Base-by-base conservation (phyloP, 2,797 vertebrate species). In the Eupleurogrammus muticus region DNA sequence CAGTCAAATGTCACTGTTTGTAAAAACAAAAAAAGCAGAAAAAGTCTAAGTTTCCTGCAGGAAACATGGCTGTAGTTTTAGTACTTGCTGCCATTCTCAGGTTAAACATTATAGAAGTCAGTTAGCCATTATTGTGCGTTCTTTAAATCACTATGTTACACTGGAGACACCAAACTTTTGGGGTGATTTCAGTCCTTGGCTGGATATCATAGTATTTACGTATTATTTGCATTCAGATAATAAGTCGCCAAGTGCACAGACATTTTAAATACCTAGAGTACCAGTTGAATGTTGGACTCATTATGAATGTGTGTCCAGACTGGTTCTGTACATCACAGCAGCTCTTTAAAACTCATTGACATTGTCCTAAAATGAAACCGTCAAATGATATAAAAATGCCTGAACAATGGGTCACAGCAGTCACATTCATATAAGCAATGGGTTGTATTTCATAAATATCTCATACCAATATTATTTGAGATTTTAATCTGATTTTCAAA, bases 401-500 rank as follows among this genome's bases (percentile, higher is more conserved):
- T 47, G 5, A 75, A 66, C 24, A 73, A 48, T 28, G 23, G n/a
- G 68, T 52, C 48, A 63, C 46, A 65, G 58, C 46, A 10, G 71
- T 83, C 60, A 85, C 61, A 79, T 80, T 85, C 67, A 75, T n/a
- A 55, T 28, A 28, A n/a, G 48, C 56, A 71, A 66, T 66, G 21
- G 7, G 32, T 36, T 38, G 5, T 63, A 34, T 38, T 42, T 17
- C 40, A 73, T 54, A 68, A 77, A 73, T 59, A 73, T 38, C 14
- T 50, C 55, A 54, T 21, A 54, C 78, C 38, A 24, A 9, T 28
- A 61, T 49, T 24, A 36, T 56, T 63, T 49, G 38, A 70, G 13
- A 28, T 63, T 67, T 42, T 38, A 36, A 76, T 75, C 52, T 51
- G 66, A 75, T 61, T 24, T 0, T 24, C 19, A 75, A 75, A 79